Conservation (phyloP, 1,140 invertebrate species). For the Drosophila asahinai region DNA sequence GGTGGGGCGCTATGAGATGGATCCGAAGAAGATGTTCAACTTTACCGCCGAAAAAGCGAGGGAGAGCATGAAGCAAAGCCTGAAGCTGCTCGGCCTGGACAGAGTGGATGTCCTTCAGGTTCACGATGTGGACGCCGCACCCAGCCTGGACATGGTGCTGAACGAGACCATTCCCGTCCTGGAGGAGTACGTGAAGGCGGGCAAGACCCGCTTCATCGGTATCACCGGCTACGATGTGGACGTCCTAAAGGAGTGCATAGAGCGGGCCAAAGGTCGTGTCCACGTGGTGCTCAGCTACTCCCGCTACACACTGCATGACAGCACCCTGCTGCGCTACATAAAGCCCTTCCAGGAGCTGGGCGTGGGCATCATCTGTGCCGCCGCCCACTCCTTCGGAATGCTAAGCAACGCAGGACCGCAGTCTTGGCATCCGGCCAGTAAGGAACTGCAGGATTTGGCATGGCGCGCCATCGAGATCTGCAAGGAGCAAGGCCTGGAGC, state of each 20-base stretch:
- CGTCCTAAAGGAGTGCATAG: slow-evolving; percentile 90
- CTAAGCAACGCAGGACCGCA: slow-evolving; percentile 91
- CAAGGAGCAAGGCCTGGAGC: slow-evolving; percentile 88
- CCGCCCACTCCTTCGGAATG: slow-evolving; percentile 93
- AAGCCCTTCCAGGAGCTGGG: slow-evolving; percentile 89
- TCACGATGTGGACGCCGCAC: slow-evolving; percentile 69
- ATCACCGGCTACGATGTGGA: slow-evolving; percentile 94
- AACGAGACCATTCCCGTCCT: slow-evolving; percentile 95
- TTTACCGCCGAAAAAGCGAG: slow-evolving; percentile 91
- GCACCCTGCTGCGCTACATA: slow-evolving; percentile 90
- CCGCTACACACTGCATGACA: slow-evolving; percentile 93
- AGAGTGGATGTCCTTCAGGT: slow-evolving; percentile 96
- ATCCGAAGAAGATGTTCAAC: slow-evolving; percentile 93
- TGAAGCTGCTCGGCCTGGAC: slow-evolving; percentile 90
- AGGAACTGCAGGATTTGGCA: slow-evolving; percentile 89
- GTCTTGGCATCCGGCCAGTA: slow-evolving; percentile 93
- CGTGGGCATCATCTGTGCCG: slow-evolving; percentile 94
- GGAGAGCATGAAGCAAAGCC: slow-evolving; percentile 91
- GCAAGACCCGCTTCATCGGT: slow-evolving; percentile 93
- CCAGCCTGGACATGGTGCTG: slow-evolving; percentile 90
- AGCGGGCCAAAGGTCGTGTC: slow-evolving; percentile 86
- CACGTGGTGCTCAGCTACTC: slow-evolving; percentile 92
- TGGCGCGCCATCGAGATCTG: slow-evolving; percentile 88
- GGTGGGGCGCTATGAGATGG: slow-evolving; percentile 93
- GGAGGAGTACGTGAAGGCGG: slow-evolving; percentile 89